Conservation (phyloP, 2,797 vertebrate genomes). For the Pangasius krempfi region DNA sequence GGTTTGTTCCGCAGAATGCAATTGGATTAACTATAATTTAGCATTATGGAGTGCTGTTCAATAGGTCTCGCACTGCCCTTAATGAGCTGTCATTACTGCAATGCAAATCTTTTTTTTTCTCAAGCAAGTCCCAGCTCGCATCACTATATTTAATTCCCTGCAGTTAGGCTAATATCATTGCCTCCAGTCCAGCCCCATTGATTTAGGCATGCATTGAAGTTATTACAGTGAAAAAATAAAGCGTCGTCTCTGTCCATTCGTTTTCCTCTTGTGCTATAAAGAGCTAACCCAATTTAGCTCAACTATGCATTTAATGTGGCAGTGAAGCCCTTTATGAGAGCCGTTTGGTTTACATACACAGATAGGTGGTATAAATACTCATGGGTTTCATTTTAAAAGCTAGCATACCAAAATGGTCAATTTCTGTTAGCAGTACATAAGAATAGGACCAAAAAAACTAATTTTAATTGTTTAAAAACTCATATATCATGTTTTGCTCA, state of each 20-base stretch:
- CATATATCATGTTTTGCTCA: too few species aligned
- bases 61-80: conserved; percentile 80
- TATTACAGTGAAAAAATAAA: conserved; percentile 87
- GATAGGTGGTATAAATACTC: conserved; percentile 77
- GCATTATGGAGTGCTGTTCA: conserved; percentile 82
- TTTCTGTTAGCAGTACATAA: neutral
- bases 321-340: conserved; percentile 86
- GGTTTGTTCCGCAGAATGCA: conserved; percentile 74
- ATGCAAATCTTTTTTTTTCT: conserved; percentile 81
- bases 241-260: conserved; percentile 77
- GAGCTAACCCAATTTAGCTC: conserved; percentile 89
- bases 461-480: neutral
- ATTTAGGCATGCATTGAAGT: conserved; percentile 88
- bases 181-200: conserved; percentile 89
- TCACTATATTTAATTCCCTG: conserved; percentile 93
- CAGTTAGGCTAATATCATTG: conserved; percentile 92
- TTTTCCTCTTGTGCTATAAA: conserved; percentile 82
- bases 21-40: conserved; percentile 87
- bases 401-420: neutral
- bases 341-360: conserved; percentile 83
- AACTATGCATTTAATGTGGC: conserved; percentile 89
- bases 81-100: conserved; percentile 91
- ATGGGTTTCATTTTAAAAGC: conserved; percentile 28
- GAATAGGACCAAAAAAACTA: neutral
- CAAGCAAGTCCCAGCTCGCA: conserved; percentile 60